Percentiles rank a stretch among this genome's conserved stretches.
Evolutionary conservation across 2,888 invertebrate genomes (phyloP).

Genomic region (Drosophila kambysellisi): DNA sequence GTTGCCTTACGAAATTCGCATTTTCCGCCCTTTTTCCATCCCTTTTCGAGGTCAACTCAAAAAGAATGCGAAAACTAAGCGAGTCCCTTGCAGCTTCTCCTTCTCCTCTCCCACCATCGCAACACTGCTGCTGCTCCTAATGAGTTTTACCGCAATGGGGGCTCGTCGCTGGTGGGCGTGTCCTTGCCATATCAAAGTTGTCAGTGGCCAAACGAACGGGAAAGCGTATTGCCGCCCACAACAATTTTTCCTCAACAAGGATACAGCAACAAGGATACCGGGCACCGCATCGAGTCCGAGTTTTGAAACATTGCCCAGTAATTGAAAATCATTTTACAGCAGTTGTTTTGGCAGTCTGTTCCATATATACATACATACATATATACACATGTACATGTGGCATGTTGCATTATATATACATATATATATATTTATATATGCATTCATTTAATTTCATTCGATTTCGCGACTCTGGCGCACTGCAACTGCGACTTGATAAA

Average conservation of each 20-base stretch:
- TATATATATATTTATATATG: background rate
- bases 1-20: conserved; percentile 8
- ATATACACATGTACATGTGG: background rate
- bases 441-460: conserved; percentile 2
- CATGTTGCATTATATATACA: background rate
- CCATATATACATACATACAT: background rate
- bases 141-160: conserved; percentile 71
- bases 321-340: conserved; percentile 19
- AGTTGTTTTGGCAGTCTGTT: conserved; percentile 5
- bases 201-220: conserved; percentile 20
- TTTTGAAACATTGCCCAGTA: conserved; percentile 2
- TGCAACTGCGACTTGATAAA: conserved; percentile 37
- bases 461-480: conserved; percentile 13
- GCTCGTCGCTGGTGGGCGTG: conserved; percentile 38
- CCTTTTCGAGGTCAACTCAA: conserved; percentile 1
- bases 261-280: conserved; percentile 7
- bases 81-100: background rate
- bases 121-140: conserved; percentile 49
- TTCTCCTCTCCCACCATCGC: too few relatives aligned
- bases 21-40: background rate
- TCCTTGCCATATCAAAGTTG: conserved; percentile 26
- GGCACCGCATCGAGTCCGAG: conserved; percentile 1
- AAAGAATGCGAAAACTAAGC: conserved; percentile 1
- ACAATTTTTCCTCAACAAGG: conserved; percentile 55
- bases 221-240: conserved; percentile 43